Percentiles rank a stretch among this genome's conserved stretches.
Conservation (phyloP, 2,797 vertebrate genomes). For the Eulemur rubriventer region DNA sequence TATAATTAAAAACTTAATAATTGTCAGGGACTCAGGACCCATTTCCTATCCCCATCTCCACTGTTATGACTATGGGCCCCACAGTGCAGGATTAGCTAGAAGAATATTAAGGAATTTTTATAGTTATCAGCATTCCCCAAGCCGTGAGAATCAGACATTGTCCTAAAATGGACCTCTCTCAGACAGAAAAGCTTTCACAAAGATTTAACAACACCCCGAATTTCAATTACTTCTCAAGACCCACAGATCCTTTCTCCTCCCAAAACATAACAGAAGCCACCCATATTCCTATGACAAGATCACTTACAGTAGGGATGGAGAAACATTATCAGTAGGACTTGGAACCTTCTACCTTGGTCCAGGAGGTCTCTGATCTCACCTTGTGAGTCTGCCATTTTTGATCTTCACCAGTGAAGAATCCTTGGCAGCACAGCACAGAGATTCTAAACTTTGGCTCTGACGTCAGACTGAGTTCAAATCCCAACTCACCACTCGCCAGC, state of each 20-base stretch:
- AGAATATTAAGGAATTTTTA: not conserved
- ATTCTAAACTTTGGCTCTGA: not conserved
- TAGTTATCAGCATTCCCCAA: not conserved
- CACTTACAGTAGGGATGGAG: not conserved
- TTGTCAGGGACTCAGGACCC: not conserved
- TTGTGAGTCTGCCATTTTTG: not conserved
- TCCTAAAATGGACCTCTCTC: not conserved
- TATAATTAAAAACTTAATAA: not conserved
- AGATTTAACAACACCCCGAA: not conserved
- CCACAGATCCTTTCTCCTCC: not conserved
- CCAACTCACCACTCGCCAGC: not conserved
- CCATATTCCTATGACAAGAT: not conserved
- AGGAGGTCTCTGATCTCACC: not conserved
- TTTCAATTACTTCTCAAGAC: not conserved
- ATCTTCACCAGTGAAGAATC: not conserved
- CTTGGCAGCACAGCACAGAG: not conserved
- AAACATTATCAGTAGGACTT: not conserved
- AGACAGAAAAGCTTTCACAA: constrained; percentile 9
- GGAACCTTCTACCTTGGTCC: not conserved
- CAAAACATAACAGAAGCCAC: not conserved
- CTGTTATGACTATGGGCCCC: not conserved
- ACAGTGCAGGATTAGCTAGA: not conserved
- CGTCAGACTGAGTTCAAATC: not conserved
- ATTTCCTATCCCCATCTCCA: not conserved
- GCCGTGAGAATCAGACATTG: not conserved